Evolutionary conservation across 1,140 invertebrate genomes (phyloP), one percentile per base, ranked within the genome.

Genomic region (Zaprionus capensis): DNA sequence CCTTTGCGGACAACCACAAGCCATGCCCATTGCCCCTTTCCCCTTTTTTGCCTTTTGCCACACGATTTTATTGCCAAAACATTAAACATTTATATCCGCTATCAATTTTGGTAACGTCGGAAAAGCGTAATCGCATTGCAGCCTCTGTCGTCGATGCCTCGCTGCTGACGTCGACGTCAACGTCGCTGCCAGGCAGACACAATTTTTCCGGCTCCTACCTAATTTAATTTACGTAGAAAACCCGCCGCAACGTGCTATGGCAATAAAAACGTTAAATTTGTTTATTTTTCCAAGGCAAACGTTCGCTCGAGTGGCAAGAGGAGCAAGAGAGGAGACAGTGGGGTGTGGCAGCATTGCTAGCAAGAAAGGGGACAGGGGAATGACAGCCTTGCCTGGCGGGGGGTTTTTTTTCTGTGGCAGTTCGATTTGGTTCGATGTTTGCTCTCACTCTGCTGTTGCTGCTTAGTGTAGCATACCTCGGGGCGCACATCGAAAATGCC

Each of bases 71-170:
- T 90, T 90, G 86, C 85, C 85, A 80, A 91, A 85, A 90, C 85
- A 90, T 90, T 90, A 90, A 90, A 90, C 86, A 90, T 90, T 90
- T 90, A 90, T 90, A 91, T 90, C 86, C 86, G 85, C 85, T 90
- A 90, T 90, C 85, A 90, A 90, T 90, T 90, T 80, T 76, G 86
- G 86, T 82, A 71, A 76, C 68, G 85, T 78, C 78, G 81, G 63
- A 65, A 77, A 68, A 82, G 57, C 73, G 82, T 90, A 90, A 90
- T 90, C 85, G 85, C 73, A 85, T 85, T 83, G 73, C 67, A 77
- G 81, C 53, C 69, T 44, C 62, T 22, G 34, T 17, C 38, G 65
- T 28, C 15, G 2, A 53, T 34, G 31, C 20, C 41, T 56, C 59
- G 34, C 51, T 41, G 57, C 6, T 2, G 15, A 36, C 51, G 65